A percentile compares a stretch with the other conserved stretches of the same genome.
These are phyloP conservation scores for Corythaeola cristata DNA, from an alignment of 2,113 vertebrate genomes.

Conservation along the genomic window DNA sequence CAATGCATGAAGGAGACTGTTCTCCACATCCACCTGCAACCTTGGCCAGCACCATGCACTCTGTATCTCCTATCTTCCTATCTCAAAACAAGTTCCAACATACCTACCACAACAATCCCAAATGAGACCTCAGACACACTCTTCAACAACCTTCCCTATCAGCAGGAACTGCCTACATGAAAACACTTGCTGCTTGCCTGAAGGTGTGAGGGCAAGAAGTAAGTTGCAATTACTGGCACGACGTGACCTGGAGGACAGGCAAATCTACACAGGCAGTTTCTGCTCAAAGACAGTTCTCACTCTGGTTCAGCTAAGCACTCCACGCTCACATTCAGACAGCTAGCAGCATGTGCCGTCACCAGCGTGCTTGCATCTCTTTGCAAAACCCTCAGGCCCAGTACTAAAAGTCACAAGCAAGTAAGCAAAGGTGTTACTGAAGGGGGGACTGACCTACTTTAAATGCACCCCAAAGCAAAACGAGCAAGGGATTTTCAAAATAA, in stretches of 20 bases:
- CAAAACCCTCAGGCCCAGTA: neutral
- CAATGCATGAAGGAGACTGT: neutral
- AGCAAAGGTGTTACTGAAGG: neutral
- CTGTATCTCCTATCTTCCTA: neutral
- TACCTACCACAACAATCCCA: neutral
- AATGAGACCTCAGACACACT: neutral
- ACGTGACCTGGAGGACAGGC: neutral
- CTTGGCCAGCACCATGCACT: neutral
- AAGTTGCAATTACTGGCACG: accelerated
- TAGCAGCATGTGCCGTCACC: neutral
- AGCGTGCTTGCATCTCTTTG: neutral
- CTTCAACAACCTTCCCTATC: neutral
- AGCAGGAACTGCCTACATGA: neutral
- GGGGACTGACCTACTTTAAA: neutral
- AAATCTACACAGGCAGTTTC: neutral
- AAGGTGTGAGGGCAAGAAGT: neutral
- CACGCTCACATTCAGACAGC: accelerated
- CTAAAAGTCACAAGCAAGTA: neutral
- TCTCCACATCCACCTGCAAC: neutral
- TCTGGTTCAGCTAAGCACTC: neutral
- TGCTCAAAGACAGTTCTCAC: neutral
- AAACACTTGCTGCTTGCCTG: neutral
- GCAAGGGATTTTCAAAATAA: neutral
- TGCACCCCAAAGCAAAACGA: neutral
- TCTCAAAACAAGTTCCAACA: neutral